phyloP scores from a whole-genome alignment of 2,888 invertebrate species.

The Patella caerulea region DNA sequence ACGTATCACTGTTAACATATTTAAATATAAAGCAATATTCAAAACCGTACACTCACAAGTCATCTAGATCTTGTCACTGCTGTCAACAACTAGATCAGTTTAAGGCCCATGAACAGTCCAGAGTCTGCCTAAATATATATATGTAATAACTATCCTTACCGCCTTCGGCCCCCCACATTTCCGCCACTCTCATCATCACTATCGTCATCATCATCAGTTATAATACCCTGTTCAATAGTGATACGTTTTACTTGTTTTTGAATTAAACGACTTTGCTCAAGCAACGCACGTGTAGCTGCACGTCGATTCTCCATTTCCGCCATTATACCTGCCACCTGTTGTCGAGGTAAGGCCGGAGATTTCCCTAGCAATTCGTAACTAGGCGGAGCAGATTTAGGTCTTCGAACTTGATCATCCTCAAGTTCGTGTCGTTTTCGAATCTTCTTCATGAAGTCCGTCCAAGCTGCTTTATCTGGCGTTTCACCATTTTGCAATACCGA shows the following conservation, averaged over 20 bases:
- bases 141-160: too few species aligned
- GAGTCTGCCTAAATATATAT: too few species aligned
- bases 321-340: slow-evolving; percentile 36
- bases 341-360: slow-evolving; percentile 28
- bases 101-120: too few species aligned
- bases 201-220: neutral
- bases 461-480: neutral
- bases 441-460: too few species aligned
- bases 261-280: slow-evolving; percentile 31
- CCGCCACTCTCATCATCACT: neutral
- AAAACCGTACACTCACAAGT: too few species aligned
- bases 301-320: slow-evolving; percentile 34
- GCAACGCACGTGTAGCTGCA: slow-evolving; percentile 29
- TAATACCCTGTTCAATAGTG: neutral
- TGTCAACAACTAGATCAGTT: too few species aligned
- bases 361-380: slow-evolving; percentile 29
- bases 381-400: slow-evolving; percentile 35
- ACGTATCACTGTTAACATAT: too few species aligned
- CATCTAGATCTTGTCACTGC: too few species aligned
- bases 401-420: neutral
- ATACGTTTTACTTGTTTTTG: slow-evolving; percentile 26
- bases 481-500: neutral
- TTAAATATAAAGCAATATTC: too few species aligned
- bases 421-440: neutral
- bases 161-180: too few species aligned